Evolutionary conservation across 2,113 vertebrate genomes (phyloP), one percentile per base, ranked within the genome.

Genomic region (Corythornis cristatus): DNA sequence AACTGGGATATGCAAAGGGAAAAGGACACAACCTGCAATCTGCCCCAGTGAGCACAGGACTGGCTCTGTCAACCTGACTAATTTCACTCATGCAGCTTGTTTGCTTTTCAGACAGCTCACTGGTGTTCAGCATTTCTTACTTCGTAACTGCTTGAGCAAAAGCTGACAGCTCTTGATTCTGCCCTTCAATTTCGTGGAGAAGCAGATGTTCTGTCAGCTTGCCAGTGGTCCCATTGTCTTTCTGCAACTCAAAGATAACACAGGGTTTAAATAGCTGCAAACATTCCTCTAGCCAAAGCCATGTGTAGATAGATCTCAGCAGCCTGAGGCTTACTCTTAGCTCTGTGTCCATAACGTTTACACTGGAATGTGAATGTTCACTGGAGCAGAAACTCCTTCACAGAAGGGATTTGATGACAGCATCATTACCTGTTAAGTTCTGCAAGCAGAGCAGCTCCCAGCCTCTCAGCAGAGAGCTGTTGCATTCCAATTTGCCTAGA

Each of bases 61-160:
- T 72, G 11, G 35, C 57, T 33, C 45, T 72, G 18, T 43, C 42
- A 91, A 81, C 29, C 29, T 67, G 74, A 74, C 28, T 43, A 25
- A 53, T 37, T 22, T 22, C 0, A 87, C 31, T 61, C 28, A 64
- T 26, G 74, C n/a, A 40, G 23, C 5, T 11, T 48, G 37, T 83
- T 65, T 40, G 58, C 68, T 35, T 48, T 64, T 83, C 25, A 17
- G n/a, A 78, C 68, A 92, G 15, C 75, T 77, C 64, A 53, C 88
- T 83, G 54, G 28, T 29, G 62, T 42, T 80, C 26, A 93, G 87
- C 73, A 80, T 90, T 92, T 66, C 98, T 99, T 99, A 99, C 99
- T 97, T 97, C 8, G 93, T 96, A 93, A 99, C 90, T 83, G 98
- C 98, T 96, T 98, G 97, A 98, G 98, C 99, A 98, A 99, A 99